These are phyloP conservation scores for Elgonia sp. DNA, from an alignment of 2,888 invertebrate genomes.

Conservation along the genomic window DNA sequence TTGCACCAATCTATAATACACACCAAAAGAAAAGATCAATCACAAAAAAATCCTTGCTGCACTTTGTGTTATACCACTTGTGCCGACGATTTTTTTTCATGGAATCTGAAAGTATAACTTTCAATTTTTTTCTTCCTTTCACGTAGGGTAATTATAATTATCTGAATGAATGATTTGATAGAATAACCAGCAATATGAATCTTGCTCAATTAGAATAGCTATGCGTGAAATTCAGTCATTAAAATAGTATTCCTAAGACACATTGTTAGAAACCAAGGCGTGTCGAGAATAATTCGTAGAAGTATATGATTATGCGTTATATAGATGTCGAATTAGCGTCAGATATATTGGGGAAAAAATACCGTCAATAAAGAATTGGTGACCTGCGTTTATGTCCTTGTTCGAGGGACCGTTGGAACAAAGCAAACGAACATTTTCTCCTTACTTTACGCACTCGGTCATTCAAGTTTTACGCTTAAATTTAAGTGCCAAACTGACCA, in stretches of 20 bases:
- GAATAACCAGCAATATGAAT: conserved; percentile 3
- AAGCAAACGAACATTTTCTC: conserved; percentile 48
- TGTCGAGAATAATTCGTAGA: conserved; percentile 41
- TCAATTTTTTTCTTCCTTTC: neutral
- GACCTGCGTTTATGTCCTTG: conserved; percentile 48
- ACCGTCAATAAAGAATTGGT: conserved; percentile 55
- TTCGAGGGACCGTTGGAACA: conserved; percentile 38
- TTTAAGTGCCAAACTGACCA: conserved; percentile 1
- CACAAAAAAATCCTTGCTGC: neutral
- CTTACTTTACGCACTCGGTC: conserved; percentile 15
- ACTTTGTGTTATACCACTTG: neutral
- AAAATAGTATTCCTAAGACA: conserved; percentile 24
- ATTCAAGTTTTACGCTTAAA: conserved; percentile 17
- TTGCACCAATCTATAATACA: neutral
- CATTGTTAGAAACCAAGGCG: conserved; percentile 59
- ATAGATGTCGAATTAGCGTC: conserved; percentile 60
- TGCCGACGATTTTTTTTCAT: neutral
- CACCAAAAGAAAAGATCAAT: neutral
- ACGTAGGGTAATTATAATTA: conserved; percentile 17
- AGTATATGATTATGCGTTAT: conserved; percentile 44
- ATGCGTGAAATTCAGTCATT: conserved; percentile 56
- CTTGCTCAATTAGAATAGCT: conserved; percentile 42
- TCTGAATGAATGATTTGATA: conserved; percentile 17
- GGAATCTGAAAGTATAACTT: neutral
- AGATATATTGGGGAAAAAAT: conserved; percentile 34